These are phyloP conservation scores for Unio delphinus DNA, from an alignment of 2,888 invertebrate species.

Conservation along the genomic window DNA sequence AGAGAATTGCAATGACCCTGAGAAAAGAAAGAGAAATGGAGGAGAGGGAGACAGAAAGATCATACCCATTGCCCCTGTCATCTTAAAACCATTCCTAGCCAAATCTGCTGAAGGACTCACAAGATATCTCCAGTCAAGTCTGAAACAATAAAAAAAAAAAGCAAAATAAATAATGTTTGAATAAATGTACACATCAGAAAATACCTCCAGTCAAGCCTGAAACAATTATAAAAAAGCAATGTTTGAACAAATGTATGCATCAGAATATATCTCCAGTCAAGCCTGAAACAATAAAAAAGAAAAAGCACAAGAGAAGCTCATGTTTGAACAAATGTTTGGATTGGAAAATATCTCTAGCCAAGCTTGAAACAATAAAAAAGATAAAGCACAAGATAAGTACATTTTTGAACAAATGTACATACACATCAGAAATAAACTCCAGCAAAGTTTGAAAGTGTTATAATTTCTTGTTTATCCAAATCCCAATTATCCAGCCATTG, in stretches of 20 bases:
- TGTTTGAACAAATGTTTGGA: not conserved
- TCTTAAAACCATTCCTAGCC: slow-evolving; percentile 80
- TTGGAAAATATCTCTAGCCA: slow-evolving; percentile 78
- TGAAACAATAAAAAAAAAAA: slow-evolving; percentile 22
- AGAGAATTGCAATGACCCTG: no score
- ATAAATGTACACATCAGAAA: not conserved
- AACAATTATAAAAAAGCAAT: not conserved
- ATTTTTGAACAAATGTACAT: slow-evolving; percentile 74
- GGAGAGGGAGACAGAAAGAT: no score
- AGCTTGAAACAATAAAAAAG: slow-evolving; percentile 70
- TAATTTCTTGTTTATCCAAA: no score
- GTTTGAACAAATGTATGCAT: not conserved
- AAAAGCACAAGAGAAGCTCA: not conserved
- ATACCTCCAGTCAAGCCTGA: not conserved
- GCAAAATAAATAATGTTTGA: not conserved
- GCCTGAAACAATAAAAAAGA: no score
- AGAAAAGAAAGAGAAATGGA: no score
- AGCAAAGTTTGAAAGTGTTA: slow-evolving; percentile 75
- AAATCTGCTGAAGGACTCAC: slow-evolving; percentile 85
- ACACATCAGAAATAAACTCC: slow-evolving; percentile 86
- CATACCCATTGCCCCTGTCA: slow-evolving; percentile 59
- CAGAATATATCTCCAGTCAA: not conserved
- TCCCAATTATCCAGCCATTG: no score
- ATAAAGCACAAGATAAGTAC: not conserved
- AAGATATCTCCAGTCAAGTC: slow-evolving; percentile 83